phyloP scores from a whole-genome alignment of 2,797 vertebrate species.

The Acanthiza pusilla region DNA sequence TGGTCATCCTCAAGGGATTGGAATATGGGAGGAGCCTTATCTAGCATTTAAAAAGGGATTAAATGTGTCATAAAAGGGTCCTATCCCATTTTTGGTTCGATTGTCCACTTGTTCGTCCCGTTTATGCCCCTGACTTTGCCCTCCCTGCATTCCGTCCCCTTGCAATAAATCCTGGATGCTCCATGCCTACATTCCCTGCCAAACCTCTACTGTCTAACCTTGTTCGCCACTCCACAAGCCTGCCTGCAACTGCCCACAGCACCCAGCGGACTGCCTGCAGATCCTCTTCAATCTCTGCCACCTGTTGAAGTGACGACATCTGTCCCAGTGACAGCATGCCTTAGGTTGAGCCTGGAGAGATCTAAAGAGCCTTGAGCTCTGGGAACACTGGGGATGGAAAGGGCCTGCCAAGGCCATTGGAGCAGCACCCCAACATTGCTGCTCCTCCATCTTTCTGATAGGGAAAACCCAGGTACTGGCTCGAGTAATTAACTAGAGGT shows the following conservation, averaged over 20 bases:
- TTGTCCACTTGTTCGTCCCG: background rate
- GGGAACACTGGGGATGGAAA: background rate
- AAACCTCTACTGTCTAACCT: no score
- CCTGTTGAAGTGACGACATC: accelerated
- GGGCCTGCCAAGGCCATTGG: accelerated
- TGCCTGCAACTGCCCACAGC: background rate
- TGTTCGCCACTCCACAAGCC: background rate
- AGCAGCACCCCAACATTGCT: background rate
- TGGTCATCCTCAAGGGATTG: background rate
- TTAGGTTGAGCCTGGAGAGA: background rate
- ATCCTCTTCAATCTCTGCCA: background rate
- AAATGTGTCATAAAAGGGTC: background rate
- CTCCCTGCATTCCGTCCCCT: background rate
- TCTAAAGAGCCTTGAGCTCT: background rate
- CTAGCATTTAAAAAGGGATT: background rate
- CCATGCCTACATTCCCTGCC: background rate
- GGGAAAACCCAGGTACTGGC: no score
- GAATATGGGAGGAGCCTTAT: background rate
- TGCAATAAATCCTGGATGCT: accelerated
- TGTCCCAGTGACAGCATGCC: no score
- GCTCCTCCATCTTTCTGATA: background rate
- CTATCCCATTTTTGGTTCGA: accelerated
- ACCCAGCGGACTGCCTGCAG: background rate
- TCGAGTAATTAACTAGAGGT: no score
- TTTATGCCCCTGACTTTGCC: background rate